Evolutionary conservation across 2,888 invertebrate genomes (phyloP).

Genomic region (Physocephala rufipes): DNA sequence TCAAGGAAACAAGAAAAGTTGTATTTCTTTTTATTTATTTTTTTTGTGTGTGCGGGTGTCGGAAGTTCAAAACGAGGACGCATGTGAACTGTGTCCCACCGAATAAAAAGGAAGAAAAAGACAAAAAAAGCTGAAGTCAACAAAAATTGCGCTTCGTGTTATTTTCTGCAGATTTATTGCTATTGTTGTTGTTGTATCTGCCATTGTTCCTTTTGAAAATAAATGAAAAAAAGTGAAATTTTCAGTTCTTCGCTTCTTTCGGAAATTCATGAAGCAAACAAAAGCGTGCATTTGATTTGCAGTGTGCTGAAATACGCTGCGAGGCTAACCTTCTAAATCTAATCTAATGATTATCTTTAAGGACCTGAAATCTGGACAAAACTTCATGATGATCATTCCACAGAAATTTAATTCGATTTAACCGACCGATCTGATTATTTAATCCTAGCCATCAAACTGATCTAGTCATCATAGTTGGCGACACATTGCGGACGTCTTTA

Average conservation of each 20-base stretch:
- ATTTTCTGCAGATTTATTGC: neutral
- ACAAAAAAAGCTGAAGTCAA: constrained; percentile 1
- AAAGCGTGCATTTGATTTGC: neutral
- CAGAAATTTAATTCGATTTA: no score
- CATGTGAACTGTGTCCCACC: constrained; percentile 1
- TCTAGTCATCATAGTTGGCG: no score
- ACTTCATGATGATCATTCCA: no score
- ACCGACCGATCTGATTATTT: no score
- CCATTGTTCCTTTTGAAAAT: neutral
- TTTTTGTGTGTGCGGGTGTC: constrained; percentile 18
- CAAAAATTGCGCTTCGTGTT: constrained; percentile 16
- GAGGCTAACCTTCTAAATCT: neutral
- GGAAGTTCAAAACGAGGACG: constrained; percentile 29
- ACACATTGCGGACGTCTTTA: no score
- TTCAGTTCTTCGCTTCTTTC: neutral
- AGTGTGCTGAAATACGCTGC: neutral
- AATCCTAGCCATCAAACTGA: no score
- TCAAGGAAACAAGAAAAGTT: constrained; percentile 23
- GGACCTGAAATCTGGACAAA: no score
- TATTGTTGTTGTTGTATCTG: no score
- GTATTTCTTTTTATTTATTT: constrained; percentile 23
- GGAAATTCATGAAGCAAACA: no score
- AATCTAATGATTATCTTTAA: neutral
- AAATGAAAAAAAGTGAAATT: neutral
- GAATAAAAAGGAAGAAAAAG: no score